These are phyloP conservation scores for Cotesia vestalis DNA, from an alignment of 1,140 invertebrate genomes.

Conservation along the genomic window DNA sequence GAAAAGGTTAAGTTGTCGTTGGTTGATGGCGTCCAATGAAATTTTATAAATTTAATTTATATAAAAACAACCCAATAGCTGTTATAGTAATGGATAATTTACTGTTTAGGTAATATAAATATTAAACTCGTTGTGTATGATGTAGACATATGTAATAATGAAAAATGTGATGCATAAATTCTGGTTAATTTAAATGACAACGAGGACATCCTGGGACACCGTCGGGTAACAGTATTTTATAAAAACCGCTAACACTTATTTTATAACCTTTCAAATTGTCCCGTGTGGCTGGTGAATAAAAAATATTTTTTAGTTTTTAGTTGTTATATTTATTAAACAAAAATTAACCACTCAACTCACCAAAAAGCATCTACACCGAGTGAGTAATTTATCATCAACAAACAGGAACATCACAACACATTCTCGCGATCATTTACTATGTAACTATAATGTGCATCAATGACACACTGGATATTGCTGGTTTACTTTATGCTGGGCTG, in stretches of 20 bases:
- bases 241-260: slow-evolving; percentile 16
- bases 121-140: background rate
- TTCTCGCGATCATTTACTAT: slow-evolving; percentile 41
- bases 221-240: slow-evolving; percentile 21
- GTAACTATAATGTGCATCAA: slow-evolving; percentile 16
- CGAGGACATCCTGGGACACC: slow-evolving; percentile 20
- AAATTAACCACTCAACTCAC: slow-evolving; percentile 41
- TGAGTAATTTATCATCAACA: slow-evolving; percentile 50
- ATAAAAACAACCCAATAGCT: background rate
- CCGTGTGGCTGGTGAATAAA: too few relatives aligned
- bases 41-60: slow-evolving; percentile 23
- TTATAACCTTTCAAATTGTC: slow-evolving; percentile 3
- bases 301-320: background rate
- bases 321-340: background rate
- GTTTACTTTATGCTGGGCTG: too few relatives aligned
- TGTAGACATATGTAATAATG: slow-evolving; percentile 4
- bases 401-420: slow-evolving; percentile 48
- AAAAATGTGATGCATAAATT: slow-evolving; percentile 16
- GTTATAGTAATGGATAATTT: background rate
- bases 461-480: too few relatives aligned
- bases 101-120: background rate
- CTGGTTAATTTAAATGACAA: slow-evolving; percentile 25
- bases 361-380: slow-evolving; percentile 53
- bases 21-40: slow-evolving; percentile 25
- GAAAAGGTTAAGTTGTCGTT: slow-evolving; percentile 28